Percentiles rank a stretch among this genome's conserved stretches.
phyloP scores from a whole-genome alignment of 2,888 invertebrate genomes.

The Rhyacophila evoluta region DNA sequence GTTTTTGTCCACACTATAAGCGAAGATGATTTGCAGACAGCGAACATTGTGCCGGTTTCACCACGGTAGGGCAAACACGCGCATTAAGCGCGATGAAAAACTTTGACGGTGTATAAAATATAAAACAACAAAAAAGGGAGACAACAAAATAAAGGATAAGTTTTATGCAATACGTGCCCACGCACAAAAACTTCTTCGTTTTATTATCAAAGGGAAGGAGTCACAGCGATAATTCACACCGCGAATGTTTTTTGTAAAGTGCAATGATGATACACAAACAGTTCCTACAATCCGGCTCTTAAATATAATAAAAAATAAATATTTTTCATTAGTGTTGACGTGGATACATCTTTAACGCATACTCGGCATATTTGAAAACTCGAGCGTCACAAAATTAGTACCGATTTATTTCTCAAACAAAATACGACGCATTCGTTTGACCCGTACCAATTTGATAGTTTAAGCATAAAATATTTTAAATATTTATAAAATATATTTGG shows the following conservation, averaged over 20 bases:
- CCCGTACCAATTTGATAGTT: too few species aligned
- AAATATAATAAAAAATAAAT: too few species aligned
- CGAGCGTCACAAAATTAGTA: too few species aligned
- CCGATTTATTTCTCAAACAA: too few species aligned
- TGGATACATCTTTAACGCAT: too few species aligned
- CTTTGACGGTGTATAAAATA: conserved; percentile 27
- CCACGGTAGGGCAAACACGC: conserved; percentile 20
- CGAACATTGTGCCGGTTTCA: conserved; percentile 7
- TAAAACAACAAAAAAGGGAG: conserved; percentile 15
- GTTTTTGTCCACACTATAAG: neutral
- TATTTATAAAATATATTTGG: too few species aligned
- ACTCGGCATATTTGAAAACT: too few species aligned
- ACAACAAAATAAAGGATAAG: conserved; percentile 12
- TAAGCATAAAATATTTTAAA: too few species aligned
- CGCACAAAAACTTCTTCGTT: conserved; percentile 23
- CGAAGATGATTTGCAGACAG: conserved; percentile 11
- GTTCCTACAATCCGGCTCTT: too few species aligned
- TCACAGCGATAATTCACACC: neutral
- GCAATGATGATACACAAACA: too few species aligned
- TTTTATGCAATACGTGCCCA: conserved; percentile 18
- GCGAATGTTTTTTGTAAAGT: conserved; percentile 5
- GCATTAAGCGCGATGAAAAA: conserved; percentile 13
- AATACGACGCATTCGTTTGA: too few species aligned
- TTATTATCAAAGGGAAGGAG: conserved; percentile 15
- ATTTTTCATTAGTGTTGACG: too few species aligned